Evolutionary conservation across 2,888 invertebrate genomes (phyloP).

Genomic region (Mesodorylaimus sp.): DNA sequence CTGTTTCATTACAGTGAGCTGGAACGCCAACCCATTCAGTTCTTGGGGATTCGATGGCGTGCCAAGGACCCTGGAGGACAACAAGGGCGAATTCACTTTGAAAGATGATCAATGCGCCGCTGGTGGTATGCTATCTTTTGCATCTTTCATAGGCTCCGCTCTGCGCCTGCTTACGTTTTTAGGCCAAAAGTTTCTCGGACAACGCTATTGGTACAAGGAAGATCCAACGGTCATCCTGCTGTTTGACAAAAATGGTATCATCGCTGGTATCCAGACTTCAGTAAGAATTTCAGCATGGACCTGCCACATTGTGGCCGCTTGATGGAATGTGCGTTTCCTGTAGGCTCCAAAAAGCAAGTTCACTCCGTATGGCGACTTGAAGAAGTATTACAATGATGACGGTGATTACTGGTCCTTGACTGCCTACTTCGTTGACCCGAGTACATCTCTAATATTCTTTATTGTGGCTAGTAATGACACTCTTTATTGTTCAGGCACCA

Average conservation of each 20-base stretch:
- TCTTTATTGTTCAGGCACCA: conserved; percentile 19
- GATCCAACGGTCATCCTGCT: conserved; percentile 26
- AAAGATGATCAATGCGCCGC: conserved; percentile 1
- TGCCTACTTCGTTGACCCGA: conserved; percentile 21
- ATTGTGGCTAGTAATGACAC: neutral
- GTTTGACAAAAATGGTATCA: conserved; percentile 28
- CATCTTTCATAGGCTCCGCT: too few relatives aligned
- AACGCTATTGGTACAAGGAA: conserved; percentile 23
- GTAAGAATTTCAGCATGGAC: conserved; percentile 19
- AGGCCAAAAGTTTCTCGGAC: conserved; percentile 19
- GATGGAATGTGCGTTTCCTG: neutral
- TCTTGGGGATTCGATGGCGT: neutral
- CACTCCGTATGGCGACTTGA: neutral
- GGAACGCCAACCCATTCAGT: conserved; percentile 2
- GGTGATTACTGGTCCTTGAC: conserved; percentile 17
- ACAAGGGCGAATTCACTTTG: conserved; percentile 1
- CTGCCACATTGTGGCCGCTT: neutral
- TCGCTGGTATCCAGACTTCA: conserved; percentile 30
- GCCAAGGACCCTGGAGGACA: neutral
- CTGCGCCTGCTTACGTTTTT: neutral
- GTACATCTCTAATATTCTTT: too few relatives aligned
- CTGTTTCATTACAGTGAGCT: conserved; percentile 1
- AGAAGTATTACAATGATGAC: conserved; percentile 8
- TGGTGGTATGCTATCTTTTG: neutral
- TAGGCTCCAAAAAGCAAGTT: neutral